Evolutionary conservation across 2,113 vertebrate genomes (phyloP), one percentile per base, ranked within the genome.

Genomic region (Tympanuchus pallidicinctus): DNA sequence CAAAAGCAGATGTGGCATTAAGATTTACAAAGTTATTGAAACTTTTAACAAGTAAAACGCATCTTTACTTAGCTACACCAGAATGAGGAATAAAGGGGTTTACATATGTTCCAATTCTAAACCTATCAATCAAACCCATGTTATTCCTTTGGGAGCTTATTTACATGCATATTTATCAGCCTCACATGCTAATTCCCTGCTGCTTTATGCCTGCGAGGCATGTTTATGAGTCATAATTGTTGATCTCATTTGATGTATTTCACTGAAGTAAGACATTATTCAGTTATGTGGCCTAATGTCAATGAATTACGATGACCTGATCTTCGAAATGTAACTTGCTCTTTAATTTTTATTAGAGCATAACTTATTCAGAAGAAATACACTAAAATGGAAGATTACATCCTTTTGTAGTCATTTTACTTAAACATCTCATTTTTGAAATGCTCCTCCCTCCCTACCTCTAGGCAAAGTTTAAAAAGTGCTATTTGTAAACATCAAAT

Each of bases 131-230:
- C 99, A 99, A 98, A 98, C 97, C 98, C 98, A 98, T 98, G 99
- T 99, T 99, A 99, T 99, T 99, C 99, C 99, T 98, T 98, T 98
- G 99, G 99, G 99, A 99, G 98, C 98, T 99, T 99, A 99, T 99
- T 99, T 99, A 99, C 99, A 99, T 99, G 99, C 99, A 99, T 99
- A 99, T 99, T 99, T 99, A 99, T 99, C 98, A 99, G 98, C 98
- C 98, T 99, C 98, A 99, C 99, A 99, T 99, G 99, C 99, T 99
- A 99, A 99, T 99, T 99, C 99, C 99, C 98, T 98, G 98, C 99
- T 98, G 99, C 99, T 99, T 98, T 99, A 98, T 99, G 98, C 99
- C 99, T 99, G 98, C 98, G 95, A 99, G 99, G 99, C 99, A 99
- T 99, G 99, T 99, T 99, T 99, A 99, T 99, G 99, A 99, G 98